Base-by-base conservation (phyloP, 1,140 invertebrate genomes). In the Drosophila willistoni region DNA sequence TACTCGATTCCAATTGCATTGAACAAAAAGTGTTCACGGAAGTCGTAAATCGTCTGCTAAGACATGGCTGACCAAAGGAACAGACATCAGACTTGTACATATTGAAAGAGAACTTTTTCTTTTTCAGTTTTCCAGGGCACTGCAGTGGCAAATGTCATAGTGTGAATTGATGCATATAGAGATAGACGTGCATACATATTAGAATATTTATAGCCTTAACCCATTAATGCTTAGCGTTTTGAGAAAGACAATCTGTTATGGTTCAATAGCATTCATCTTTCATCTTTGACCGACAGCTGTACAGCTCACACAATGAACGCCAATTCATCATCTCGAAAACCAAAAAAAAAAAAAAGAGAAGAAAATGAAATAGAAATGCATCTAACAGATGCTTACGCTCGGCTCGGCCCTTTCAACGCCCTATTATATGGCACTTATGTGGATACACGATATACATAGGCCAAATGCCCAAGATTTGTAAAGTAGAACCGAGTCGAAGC, bases 41-140 rank as follows among this genome's bases (percentile, higher is more conserved):
- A 86, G 83, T 86, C 83, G 83, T 86, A 86, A 86, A 86, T 86
- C 81, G 80, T 77, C 68, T 71, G 66, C 54, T 67, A 87, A 84
- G 79, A 68, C 68, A 42, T 76, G 73, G 56, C 73, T 67, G 65
- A 76, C 51, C 73, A 76, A 44, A 42, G 33, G 3, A 14, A 42
- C 47, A 55, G 56, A 34, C 56, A 36, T 17, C 29, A 36, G 44
- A 51, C 44, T 17, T 47, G 17, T 19, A 47, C 44, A 51, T n/a
- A 51, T n/a, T 22, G 64, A 68, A 72, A 25, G 57, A 36, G 56
- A 34, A 19, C 29, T 59, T 9, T 9, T 19, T 14, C 56, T 59
- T 33, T 33, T 60, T 47, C 17, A 2, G 10, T 10, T 51, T 51
- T 51, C 17, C 44, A 47, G 44, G 19, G 34, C 29, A 29, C 56